These are phyloP conservation scores for Aphelenchoides fujianensis DNA, from an alignment of 1,140 invertebrate species.

Conservation along the genomic window DNA sequence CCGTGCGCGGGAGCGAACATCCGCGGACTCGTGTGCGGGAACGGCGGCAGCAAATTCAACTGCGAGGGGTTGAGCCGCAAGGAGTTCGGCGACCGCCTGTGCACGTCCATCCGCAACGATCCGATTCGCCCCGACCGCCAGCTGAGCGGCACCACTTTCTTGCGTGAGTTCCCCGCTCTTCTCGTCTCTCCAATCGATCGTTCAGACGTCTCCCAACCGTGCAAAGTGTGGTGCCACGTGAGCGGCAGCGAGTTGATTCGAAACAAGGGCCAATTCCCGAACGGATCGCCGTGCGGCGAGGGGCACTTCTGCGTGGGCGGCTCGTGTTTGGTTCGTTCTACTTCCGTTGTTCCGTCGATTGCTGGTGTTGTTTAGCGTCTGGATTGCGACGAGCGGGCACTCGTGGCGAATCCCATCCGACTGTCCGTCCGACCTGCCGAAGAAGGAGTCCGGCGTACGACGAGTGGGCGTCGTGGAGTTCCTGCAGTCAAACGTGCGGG, in stretches of 20 bases:
- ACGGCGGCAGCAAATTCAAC: conserved; percentile 21
- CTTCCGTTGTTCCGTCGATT: neutral
- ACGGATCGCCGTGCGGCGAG: conserved; percentile 57
- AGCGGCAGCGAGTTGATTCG: conserved; percentile 57
- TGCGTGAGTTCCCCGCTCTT: conserved; percentile 41
- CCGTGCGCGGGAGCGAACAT: conserved; percentile 50
- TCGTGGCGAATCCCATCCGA: conserved; percentile 43
- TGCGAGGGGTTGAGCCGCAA: conserved; percentile 55
- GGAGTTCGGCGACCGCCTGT: conserved; percentile 58
- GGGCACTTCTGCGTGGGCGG: conserved; percentile 58
- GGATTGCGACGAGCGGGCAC: conserved; percentile 45
- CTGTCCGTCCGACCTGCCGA: conserved; percentile 37
- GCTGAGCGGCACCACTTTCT: conserved; percentile 54
- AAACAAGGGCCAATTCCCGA: conserved; percentile 62
- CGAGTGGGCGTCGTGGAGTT: conserved; percentile 45
- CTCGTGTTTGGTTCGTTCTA: conserved; percentile 42
- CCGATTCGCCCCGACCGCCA: conserved; percentile 52
- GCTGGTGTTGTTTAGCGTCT: conserved; percentile 30
- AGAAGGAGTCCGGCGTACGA: conserved; percentile 11
- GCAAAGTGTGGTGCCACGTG: conserved; percentile 62
- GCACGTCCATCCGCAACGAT: conserved; percentile 53
- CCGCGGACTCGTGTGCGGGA: conserved; percentile 55
- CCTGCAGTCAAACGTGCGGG: conserved; percentile 29
- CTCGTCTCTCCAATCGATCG: conserved; percentile 8
- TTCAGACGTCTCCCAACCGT: conserved; percentile 58